Evolutionary conservation across 2,113 vertebrate genomes (phyloP).

Genomic region (Delphinapterus leucas): DNA sequence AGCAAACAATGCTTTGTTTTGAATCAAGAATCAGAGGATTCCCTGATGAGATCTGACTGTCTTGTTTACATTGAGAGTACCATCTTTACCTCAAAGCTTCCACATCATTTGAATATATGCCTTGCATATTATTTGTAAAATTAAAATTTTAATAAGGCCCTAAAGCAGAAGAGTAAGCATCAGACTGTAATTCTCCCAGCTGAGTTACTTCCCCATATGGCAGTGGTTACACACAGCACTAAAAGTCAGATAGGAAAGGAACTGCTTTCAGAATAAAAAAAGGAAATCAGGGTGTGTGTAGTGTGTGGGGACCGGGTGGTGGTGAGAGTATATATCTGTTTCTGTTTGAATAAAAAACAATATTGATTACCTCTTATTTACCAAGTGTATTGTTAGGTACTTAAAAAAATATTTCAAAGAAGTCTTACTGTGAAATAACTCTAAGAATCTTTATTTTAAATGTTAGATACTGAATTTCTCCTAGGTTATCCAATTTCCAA

Average conservation of each 20-base stretch:
- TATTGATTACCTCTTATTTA: neutral
- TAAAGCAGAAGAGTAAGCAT: neutral
- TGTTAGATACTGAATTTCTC: neutral
- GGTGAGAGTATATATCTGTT: neutral
- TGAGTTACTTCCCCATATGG: neutral
- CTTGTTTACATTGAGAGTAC: neutral
- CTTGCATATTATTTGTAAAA: neutral
- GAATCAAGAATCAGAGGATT: neutral
- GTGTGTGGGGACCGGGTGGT: too few species aligned
- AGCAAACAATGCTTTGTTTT: neutral
- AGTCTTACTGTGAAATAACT: neutral
- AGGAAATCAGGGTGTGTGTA: neutral
- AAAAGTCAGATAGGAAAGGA: neutral
- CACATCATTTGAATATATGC: constrained; percentile 1
- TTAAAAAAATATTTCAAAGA: neutral
- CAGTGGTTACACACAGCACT: neutral
- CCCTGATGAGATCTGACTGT: neutral
- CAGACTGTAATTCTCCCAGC: neutral
- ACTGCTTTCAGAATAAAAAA: neutral
- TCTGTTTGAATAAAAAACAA: neutral
- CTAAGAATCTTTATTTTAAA: neutral
- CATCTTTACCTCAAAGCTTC: constrained; percentile 2
- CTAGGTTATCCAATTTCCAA: neutral
- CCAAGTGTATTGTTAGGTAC: neutral
- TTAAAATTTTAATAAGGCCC: neutral